Conservation (phyloP, 2,888 invertebrate genomes). For the Macroteleia sp. region DNA sequence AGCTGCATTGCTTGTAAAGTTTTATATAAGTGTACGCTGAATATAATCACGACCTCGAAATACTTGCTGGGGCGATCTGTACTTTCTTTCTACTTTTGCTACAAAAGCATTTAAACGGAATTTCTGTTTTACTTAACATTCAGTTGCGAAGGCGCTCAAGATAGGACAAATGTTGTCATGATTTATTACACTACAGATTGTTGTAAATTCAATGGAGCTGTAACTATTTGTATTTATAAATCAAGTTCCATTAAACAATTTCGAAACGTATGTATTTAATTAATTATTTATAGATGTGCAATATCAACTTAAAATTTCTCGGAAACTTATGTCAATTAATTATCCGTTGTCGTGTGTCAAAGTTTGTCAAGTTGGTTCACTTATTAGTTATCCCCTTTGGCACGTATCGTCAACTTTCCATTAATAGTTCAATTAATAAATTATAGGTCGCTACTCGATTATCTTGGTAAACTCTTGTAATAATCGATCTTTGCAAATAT, state of each 20-base stretch:
- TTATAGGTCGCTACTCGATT: constrained; percentile 79
- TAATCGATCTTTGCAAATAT: constrained; percentile 52
- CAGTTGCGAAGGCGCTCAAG: constrained; percentile 68
- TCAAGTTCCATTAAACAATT: no score
- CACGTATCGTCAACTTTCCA: constrained; percentile 52
- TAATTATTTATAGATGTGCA: not conserved
- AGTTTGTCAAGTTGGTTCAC: constrained; percentile 63
- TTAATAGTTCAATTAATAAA: constrained; percentile 77
- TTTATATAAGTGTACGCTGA: constrained; percentile 58
- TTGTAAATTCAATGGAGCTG: constrained; percentile 28
- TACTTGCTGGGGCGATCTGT: constrained; percentile 47
- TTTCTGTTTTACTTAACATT: constrained; percentile 64
- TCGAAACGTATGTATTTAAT: not conserved
- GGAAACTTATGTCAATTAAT: constrained; percentile 49
- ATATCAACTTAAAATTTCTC: not conserved
- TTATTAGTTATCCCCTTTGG: constrained; percentile 59
- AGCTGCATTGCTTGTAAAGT: constrained; percentile 75
- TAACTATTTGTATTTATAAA: constrained; percentile 17
- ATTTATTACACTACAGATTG: constrained; percentile 71
- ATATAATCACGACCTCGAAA: constrained; percentile 67
- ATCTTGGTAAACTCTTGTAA: constrained; percentile 70
- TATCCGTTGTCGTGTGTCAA: constrained; percentile 38
- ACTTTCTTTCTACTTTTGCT: constrained; percentile 18
- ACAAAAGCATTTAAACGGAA: constrained; percentile 3
- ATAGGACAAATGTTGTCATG: constrained; percentile 74